These are phyloP conservation scores for Peromyscus californicus DNA, from an alignment of 2,113 vertebrate genomes.

Conservation along the genomic window DNA sequence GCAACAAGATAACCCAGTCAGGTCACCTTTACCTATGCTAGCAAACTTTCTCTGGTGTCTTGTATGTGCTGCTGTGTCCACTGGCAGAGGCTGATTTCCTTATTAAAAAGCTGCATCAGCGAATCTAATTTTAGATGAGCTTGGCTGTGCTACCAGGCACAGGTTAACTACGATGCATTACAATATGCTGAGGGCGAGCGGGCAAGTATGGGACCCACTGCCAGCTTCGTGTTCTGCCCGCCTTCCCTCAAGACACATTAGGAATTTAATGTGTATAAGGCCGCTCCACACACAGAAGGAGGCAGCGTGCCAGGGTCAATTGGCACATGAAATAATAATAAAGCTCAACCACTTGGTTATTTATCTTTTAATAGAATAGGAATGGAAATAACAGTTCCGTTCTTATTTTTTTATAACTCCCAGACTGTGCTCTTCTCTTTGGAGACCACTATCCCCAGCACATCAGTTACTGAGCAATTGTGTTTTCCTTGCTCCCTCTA, in stretches of 20 bases:
- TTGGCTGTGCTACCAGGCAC: not conserved
- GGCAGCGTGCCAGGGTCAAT: not conserved
- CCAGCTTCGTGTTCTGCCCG: not conserved
- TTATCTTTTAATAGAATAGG: slow-evolving; percentile 50
- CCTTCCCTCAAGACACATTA: not conserved
- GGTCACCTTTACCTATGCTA: not conserved
- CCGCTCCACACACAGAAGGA: not conserved
- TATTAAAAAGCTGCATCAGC: not conserved
- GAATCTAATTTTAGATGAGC: slow-evolving; percentile 44
- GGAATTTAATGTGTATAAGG: not conserved
- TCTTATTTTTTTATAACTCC: not conserved
- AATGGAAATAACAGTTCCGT: slow-evolving; percentile 3
- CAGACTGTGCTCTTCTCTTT: not conserved
- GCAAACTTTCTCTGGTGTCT: not conserved
- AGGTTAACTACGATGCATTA: not conserved
- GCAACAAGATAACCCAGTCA: not conserved
- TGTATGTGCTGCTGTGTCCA: not conserved
- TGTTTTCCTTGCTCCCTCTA: not conserved
- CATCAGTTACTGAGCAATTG: not conserved
- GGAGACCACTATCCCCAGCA: not conserved
- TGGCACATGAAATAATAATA: not conserved
- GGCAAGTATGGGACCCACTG: not conserved
- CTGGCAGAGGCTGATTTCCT: not conserved
- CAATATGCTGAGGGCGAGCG: not conserved
- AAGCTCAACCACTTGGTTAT: not conserved